Conservation (phyloP, 2,113 vertebrate species). For the Oreochromis tanganicae region DNA sequence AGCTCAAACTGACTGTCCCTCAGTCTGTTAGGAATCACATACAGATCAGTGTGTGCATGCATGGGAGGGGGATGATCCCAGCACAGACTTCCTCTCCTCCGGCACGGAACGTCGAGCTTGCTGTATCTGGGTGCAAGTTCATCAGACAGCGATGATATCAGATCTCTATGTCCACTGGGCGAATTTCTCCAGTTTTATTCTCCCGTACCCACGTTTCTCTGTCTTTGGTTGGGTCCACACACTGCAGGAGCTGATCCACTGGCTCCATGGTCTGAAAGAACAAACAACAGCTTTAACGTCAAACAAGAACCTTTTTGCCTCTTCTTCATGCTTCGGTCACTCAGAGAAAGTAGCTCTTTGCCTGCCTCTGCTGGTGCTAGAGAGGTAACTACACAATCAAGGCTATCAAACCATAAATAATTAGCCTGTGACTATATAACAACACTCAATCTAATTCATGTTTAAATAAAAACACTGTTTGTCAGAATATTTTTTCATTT, state of each 20-base stretch:
- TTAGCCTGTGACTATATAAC: background rate
- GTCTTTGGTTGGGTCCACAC: conserved; percentile 90
- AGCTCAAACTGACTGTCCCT: background rate
- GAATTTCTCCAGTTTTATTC: conserved; percentile 90
- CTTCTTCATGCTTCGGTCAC: background rate
- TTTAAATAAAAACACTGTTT: background rate
- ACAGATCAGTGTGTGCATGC: background rate
- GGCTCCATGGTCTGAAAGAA: conserved; percentile 88
- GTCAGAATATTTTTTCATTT: background rate
- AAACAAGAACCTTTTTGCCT: background rate
- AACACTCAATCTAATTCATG: background rate
- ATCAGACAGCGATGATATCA: conserved; percentile 55
- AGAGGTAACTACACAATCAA: background rate
- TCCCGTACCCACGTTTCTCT: conserved; percentile 95
- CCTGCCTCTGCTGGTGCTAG: background rate
- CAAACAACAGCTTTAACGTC: background rate
- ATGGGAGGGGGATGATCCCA: background rate
- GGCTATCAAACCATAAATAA: background rate
- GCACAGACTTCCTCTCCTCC: background rate
- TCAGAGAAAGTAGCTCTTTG: background rate
- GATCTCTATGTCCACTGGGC: conserved; percentile 94
- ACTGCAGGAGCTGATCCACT: conserved; percentile 92
- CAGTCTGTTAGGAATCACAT: background rate
- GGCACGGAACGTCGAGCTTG: background rate
- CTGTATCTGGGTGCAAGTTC: background rate